These are phyloP conservation scores for Micoletzkya japonica DNA, from an alignment of 2,888 invertebrate genomes.

Conservation along the genomic window DNA sequence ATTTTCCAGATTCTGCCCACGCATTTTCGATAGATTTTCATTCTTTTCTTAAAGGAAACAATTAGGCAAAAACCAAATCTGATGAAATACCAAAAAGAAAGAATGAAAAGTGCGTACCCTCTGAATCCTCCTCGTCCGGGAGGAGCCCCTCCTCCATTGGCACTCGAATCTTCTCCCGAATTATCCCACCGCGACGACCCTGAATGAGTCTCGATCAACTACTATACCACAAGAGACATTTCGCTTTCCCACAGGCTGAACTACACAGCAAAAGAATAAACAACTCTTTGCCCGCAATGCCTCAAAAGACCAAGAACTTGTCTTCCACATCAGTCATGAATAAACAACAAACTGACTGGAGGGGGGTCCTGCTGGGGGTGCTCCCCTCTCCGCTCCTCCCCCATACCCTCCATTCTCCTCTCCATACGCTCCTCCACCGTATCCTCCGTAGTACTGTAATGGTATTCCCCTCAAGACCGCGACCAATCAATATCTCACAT, in stretches of 20 bases:
- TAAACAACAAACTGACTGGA: background rate
- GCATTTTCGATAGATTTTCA: background rate
- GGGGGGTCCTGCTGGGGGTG: background rate
- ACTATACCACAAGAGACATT: too few relatives aligned
- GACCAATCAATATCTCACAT: constrained; percentile 1
- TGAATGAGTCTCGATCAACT: background rate
- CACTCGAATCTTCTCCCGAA: too few relatives aligned
- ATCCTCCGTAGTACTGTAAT: constrained; percentile 30
- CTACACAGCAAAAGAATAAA: too few relatives aligned
- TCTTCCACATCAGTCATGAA: background rate
- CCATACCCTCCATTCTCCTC: constrained; percentile 27
- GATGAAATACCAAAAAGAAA: background rate
- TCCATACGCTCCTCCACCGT: constrained; percentile 9
- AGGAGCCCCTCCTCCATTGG: constrained; percentile 12
- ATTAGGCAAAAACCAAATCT: background rate
- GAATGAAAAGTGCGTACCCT: constrained; percentile 13
- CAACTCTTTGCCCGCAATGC: too few relatives aligned
- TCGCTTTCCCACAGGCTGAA: too few relatives aligned
- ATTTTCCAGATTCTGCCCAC: constrained; percentile 8
- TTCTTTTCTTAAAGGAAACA: constrained; percentile 9
- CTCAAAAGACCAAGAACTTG: background rate
- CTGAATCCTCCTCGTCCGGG: constrained; percentile 27
- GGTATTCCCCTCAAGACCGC: background rate
- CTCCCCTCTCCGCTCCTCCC: background rate
- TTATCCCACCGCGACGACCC: constrained; percentile 16